Evolutionary conservation across 2,888 invertebrate genomes (phyloP).

Genomic region (Melangyna quadrimaculata): DNA sequence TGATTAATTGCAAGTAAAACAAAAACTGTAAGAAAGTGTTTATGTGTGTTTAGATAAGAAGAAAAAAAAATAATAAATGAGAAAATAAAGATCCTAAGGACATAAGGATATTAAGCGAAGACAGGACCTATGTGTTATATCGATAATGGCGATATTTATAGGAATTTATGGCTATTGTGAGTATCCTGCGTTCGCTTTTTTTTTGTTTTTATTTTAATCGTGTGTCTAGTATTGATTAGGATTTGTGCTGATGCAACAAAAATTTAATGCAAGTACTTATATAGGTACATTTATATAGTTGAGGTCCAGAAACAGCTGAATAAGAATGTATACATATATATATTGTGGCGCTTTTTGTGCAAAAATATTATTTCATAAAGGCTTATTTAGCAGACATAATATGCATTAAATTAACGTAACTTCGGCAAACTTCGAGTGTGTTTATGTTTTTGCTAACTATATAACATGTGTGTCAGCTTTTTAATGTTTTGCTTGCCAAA

Average conservation of each 20-base stretch:
- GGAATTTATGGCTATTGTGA: conserved; percentile 43
- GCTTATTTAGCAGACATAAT: neutral
- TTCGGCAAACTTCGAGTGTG: no score
- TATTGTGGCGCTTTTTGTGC: conserved; percentile 8
- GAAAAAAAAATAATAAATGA: neutral
- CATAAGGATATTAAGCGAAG: conserved; percentile 34
- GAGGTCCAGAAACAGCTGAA: conserved; percentile 15
- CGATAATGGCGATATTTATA: conserved; percentile 33
- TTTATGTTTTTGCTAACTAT: neutral
- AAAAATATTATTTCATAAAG: conserved; percentile 23
- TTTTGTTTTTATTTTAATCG: conserved; percentile 11
- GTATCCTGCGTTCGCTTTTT: neutral
- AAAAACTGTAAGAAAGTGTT: neutral
- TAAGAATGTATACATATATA: neutral
- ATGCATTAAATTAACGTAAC: no score
- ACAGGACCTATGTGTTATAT: conserved; percentile 37
- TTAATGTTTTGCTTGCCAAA: neutral
- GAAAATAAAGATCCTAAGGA: conserved; percentile 8
- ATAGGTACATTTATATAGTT: conserved; percentile 16
- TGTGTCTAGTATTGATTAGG: conserved; percentile 43
- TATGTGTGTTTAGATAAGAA: neutral
- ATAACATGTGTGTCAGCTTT: neutral
- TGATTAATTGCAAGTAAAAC: conserved; percentile 30
- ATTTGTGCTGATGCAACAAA: conserved; percentile 21
- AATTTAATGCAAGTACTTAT: neutral